Conservation (phyloP, 1,140 invertebrate species). For the Drosophila baimaii region DNA sequence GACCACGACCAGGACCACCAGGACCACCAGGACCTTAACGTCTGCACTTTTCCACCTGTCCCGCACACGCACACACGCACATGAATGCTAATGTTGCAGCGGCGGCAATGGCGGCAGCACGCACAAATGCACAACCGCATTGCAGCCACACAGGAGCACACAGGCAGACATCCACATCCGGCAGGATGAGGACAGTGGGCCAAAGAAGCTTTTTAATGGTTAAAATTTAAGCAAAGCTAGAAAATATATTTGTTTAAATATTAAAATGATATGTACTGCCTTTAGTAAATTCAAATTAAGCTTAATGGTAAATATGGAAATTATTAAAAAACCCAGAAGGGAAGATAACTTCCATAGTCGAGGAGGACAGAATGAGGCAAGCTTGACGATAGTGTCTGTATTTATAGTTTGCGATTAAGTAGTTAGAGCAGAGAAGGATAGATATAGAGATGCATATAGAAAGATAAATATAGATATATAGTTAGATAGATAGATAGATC, state of each 20-base stretch:
- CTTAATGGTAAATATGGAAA: not conserved
- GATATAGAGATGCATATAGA: too few species aligned
- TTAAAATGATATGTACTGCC: too few species aligned
- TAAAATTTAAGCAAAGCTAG: not conserved
- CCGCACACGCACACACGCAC: constrained; percentile 51
- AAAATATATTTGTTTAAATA: not conserved
- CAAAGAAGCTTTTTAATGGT: not conserved
- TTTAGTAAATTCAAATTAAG: not conserved
- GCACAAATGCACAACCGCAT: constrained; percentile 76
- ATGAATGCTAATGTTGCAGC: constrained; percentile 72
- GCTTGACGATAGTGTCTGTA: too few species aligned
- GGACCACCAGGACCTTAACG: constrained; percentile 28
- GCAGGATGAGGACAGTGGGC: constrained; percentile 25
- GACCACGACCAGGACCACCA: constrained; percentile 47
- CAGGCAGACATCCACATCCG: constrained; percentile 42
- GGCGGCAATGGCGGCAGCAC: constrained; percentile 56
- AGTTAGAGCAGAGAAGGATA: too few species aligned
- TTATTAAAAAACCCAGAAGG: too few species aligned
- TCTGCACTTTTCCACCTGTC: constrained; percentile 10
- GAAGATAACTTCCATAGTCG: too few species aligned
- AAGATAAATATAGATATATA: too few species aligned
- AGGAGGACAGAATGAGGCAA: too few species aligned
- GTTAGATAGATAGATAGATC: too few species aligned
- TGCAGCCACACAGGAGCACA: constrained; percentile 62
- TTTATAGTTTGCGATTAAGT: too few species aligned